Base-by-base conservation (phyloP, 2,797 vertebrate genomes). In the Pseudomugil tenellus region DNA sequence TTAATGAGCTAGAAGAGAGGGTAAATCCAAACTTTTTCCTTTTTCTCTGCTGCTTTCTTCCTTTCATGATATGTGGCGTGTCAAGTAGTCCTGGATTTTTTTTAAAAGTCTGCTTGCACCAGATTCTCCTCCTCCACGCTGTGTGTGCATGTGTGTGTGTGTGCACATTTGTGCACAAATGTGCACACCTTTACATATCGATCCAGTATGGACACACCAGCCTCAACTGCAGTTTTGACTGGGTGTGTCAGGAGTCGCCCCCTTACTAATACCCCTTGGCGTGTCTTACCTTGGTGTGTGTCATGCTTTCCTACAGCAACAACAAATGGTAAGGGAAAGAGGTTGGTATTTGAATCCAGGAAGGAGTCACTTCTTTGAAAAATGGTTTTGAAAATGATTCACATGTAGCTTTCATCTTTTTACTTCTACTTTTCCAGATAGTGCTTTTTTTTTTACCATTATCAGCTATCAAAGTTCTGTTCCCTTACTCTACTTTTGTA, bases 1-100 rank as follows among this genome's bases (percentile, higher is more conserved):
- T 87, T 91, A 92, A 92, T 96, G 95, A 96, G 92, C 95, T 95
- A 94, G 95, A 95, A 85, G 95, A 96, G 93, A 95, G 95, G 95
- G 95, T 96, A 95, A 96, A 93, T 94, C 59, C 83, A 89, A 68
- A 81, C 79, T 91, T 92, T 88, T 82, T 88, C 75, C 83, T 85
- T 64, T 79, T 63, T 81, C 58, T 79, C 56, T 26, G 21, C 13
- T 26, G 23, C 25, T 51, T 51, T 76, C 67, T 58, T 81, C 58
- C 73, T 79, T 86, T 46, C 67, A 79, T 90, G 67, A 58, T 77
- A 87, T 91, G 81, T 91, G 85, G 57, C 72, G 83, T 91, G 84
- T 89, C 70, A 72, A 75, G 84, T 82, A 83, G 84, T 86, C 77
- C 86, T 87, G 81, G 86, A 74, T 81, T 72, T 64, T 70, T 70